These are phyloP conservation scores for Anoplolepis gracilipes DNA, from an alignment of 1,140 invertebrate species.

Conservation along the genomic window DNA sequence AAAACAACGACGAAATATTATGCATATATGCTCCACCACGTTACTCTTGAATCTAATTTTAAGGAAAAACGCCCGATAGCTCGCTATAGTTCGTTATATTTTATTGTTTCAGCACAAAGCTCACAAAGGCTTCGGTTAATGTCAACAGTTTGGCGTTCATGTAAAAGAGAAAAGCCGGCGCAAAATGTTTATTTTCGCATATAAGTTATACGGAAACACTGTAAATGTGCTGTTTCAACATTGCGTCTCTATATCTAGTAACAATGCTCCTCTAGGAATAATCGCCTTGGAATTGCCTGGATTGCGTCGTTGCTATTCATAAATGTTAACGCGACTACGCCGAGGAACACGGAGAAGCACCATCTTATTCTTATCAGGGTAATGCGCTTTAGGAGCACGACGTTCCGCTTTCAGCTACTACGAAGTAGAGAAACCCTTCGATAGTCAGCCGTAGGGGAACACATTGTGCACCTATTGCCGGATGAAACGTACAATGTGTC, in stretches of 20 bases:
- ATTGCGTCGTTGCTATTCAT: slow-evolving; percentile 22
- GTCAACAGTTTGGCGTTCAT: neutral
- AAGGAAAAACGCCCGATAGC: neutral
- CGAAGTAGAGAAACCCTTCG: slow-evolving; percentile 23
- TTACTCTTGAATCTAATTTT: slow-evolving; percentile 34
- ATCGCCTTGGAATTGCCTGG: slow-evolving; percentile 19
- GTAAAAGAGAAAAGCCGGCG: neutral
- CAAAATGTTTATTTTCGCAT: slow-evolving; percentile 1
- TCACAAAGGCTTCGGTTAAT: neutral
- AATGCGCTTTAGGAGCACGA: neutral
- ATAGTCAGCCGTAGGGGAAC: slow-evolving; percentile 13
- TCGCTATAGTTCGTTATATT: neutral
- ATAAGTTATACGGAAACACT: neutral
- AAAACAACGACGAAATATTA: neutral
- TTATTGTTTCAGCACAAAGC: slow-evolving; percentile 17
- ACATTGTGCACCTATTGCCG: neutral
- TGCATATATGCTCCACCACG: too few species aligned
- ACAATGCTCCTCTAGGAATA: slow-evolving; percentile 15
- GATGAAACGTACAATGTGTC: slow-evolving; percentile 2
- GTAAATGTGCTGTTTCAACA: neutral
- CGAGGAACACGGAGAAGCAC: slow-evolving; percentile 15
- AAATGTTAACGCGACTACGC: slow-evolving; percentile 38
- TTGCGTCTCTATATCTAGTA: neutral
- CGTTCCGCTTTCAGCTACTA: neutral
- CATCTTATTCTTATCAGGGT: slow-evolving; percentile 47